Percentiles rank a stretch among this genome's conserved stretches.
Evolutionary conservation across 2,797 vertebrate species (phyloP).

Genomic region (Micromesistius poutassou): DNA sequence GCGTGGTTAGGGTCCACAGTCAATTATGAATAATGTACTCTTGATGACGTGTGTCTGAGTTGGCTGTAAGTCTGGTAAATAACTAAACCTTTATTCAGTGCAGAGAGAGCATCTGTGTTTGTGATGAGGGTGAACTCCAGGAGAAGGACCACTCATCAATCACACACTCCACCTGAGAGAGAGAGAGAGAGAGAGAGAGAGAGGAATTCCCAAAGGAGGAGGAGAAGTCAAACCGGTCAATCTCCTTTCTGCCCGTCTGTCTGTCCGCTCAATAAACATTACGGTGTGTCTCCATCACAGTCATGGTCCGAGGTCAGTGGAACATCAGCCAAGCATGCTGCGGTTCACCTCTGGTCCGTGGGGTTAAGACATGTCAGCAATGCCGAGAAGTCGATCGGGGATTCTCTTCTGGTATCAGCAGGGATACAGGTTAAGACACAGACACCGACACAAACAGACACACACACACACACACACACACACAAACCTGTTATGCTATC

Average conservation of each 20-base stretch:
- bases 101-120: not conserved
- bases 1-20: too few species aligned
- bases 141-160: not conserved
- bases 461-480: not conserved
- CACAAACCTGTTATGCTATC: not conserved
- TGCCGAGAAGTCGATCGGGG: not conserved
- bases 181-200: not conserved
- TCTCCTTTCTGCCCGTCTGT: not conserved
- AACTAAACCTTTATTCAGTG: not conserved
- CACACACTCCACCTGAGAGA: not conserved
- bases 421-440: slow-evolving; percentile 25
- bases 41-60: too few species aligned
- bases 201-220: not conserved
- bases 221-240: not conserved
- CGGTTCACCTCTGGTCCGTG: not conserved
- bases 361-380: not conserved
- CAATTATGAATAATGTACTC: too few species aligned
- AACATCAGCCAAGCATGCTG: not conserved
- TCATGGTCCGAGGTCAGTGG: not conserved
- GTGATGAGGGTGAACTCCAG: too few species aligned
- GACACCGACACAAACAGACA: slow-evolving; percentile 7
- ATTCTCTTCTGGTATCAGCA: slow-evolving; percentile 61
- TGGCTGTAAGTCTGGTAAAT: too few species aligned
- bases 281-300: not conserved
- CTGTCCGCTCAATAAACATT: not conserved